phyloP scores from a whole-genome alignment of 2,113 vertebrate genomes.

The Hemibates koningsi region DNA sequence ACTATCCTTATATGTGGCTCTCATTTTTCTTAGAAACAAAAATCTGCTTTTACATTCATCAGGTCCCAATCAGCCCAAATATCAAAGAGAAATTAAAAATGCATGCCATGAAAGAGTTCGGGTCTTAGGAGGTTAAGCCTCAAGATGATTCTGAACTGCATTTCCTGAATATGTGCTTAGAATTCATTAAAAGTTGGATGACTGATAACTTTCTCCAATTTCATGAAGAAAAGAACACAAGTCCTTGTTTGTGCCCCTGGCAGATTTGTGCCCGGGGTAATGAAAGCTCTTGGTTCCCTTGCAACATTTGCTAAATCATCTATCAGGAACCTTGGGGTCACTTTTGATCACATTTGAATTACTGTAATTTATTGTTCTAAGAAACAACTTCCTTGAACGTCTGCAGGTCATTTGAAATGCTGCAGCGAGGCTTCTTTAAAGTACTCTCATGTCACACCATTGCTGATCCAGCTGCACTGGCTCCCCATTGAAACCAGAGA shows the following conservation, averaged over 20 bases:
- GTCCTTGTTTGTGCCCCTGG: not conserved
- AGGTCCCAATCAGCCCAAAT: not conserved
- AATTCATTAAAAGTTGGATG: not conserved
- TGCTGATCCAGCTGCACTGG: not conserved
- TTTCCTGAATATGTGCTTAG: not conserved
- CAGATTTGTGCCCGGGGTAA: not conserved
- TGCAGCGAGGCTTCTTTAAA: not conserved
- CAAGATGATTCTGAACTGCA: not conserved
- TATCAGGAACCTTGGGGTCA: not conserved
- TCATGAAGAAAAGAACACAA: not conserved
- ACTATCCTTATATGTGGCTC: fast-evolving
- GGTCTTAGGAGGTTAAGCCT: not conserved
- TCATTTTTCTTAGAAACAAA: not conserved
- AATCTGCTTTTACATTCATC: not conserved
- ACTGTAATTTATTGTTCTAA: not conserved
- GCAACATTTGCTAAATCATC: not conserved
- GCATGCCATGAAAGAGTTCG: not conserved
- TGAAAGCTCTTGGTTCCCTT: not conserved
- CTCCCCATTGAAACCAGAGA: not conserved
- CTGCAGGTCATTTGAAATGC: not conserved
- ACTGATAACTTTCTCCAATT: not conserved
- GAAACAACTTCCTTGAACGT: not conserved
- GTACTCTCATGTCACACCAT: fast-evolving
- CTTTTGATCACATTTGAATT: not conserved
- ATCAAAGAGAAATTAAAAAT: not conserved